phyloP scores from a whole-genome alignment of 2,113 vertebrate genomes.

The Coracopsis vasa region DNA sequence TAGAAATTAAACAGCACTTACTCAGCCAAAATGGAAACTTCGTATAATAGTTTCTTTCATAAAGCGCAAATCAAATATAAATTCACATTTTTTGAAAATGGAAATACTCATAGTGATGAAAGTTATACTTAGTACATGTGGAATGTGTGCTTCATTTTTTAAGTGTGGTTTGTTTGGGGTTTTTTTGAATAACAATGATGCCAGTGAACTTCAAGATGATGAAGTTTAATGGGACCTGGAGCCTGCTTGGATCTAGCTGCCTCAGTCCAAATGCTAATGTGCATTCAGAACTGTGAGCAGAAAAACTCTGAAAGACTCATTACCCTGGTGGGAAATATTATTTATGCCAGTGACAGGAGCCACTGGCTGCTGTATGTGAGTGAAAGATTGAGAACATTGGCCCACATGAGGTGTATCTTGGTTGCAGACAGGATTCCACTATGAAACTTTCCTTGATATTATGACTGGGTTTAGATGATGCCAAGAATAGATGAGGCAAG shows the following conservation, averaged over 20 bases:
- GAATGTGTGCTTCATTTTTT: constrained; percentile 66
- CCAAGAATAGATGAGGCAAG: constrained; percentile 33
- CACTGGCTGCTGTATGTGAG: background rate
- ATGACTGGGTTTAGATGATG: background rate
- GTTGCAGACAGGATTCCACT: constrained; percentile 39
- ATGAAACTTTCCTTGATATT: background rate
- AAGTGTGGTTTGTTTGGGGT: background rate
- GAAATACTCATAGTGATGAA: constrained; percentile 67
- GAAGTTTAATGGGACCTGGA: constrained; percentile 65
- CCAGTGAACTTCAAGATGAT: constrained; percentile 69
- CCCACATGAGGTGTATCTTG: constrained; percentile 2
- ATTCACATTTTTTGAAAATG: constrained; percentile 53
- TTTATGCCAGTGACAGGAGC: constrained; percentile 34
- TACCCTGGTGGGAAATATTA: constrained; percentile 11
- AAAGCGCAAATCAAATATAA: constrained; percentile 48
- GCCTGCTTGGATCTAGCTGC: constrained; percentile 52
- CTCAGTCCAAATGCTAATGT: constrained; percentile 37
- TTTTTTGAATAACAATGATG: constrained; percentile 48
- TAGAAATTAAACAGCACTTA: constrained; percentile 54
- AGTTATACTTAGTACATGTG: constrained; percentile 62
- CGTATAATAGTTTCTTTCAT: constrained; percentile 46
- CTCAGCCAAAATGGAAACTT: constrained; percentile 45
- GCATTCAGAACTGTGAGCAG: background rate
- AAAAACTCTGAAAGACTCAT: constrained; percentile 42
- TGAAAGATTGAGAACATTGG: constrained; percentile 39